These are phyloP conservation scores for Conus canariensis DNA, from an alignment of 2,888 invertebrate genomes.

Conservation along the genomic window DNA sequence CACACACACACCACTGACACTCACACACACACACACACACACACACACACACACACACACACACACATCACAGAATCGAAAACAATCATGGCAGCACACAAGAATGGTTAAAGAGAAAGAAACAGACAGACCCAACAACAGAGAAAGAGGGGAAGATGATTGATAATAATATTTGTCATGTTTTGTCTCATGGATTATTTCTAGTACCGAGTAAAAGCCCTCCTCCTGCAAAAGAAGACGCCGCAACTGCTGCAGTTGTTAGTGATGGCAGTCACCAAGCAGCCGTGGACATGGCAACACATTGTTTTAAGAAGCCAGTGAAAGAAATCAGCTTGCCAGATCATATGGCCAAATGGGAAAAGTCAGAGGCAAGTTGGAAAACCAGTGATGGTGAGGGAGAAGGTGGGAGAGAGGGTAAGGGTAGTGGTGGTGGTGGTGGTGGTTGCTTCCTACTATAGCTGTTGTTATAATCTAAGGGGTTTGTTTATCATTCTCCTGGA, in stretches of 20 bases:
- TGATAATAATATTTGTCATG: too few species aligned
- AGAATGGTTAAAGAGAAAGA: too few species aligned
- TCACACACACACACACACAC: neutral
- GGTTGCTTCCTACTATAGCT: neutral
- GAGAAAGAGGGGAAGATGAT: too few species aligned
- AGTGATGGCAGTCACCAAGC: neutral
- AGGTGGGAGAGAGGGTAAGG: too few species aligned
- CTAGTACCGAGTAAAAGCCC: neutral
- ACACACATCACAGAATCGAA: too few species aligned
- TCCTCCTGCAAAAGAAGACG: neutral
- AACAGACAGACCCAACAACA: too few species aligned
- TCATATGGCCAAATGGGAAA: slow-evolving; percentile 69
- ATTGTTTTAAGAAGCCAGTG: slow-evolving; percentile 57
- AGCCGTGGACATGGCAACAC: slow-evolving; percentile 50
- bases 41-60: neutral
- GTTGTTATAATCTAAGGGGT: too few species aligned
- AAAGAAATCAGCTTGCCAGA: slow-evolving; percentile 64
- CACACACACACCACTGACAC: slow-evolving; percentile 8
- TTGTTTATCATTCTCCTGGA: too few species aligned
- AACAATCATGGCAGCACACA: neutral
- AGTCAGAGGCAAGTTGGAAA: slow-evolving; percentile 62
- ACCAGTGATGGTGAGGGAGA: neutral
- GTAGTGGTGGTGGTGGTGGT: too few species aligned
- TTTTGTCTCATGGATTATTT: neutral
- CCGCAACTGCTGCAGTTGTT: neutral